Base-by-base conservation (phyloP, 53 echinoderm and acorn worm genomes). In the Stichopus horrens region DNA sequence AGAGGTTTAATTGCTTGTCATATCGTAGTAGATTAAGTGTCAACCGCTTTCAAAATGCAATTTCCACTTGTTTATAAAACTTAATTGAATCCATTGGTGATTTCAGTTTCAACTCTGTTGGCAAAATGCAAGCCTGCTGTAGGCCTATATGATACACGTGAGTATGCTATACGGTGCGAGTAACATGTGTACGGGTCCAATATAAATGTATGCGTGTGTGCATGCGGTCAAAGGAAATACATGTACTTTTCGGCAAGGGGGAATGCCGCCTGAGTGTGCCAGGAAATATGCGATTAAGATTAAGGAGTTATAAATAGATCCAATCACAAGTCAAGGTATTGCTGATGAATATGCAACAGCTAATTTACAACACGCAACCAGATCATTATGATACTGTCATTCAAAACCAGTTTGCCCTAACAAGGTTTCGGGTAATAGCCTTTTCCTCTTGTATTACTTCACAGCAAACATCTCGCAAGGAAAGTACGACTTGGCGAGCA, bases 231-330 rank as follows among this genome's bases (percentile, higher is more conserved):
- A n/a, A 4, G 23, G 19, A 22, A 11, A 75, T 8, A 66, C 22
- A 52, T 75, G 23, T 18, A 23, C 75, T 10, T 6, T 75, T 23
- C 23, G 52, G 23, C 8, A 23, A 52, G 10, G 23, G 6, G 74
- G 11, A n/a, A 75, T 75, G 5, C 9, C 75, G 23, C 75, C 9
- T 37, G 22, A 75, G 22, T 22, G 11, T 52, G 9, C 9, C 56
- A 79, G 79, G 79, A 79, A 55, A 79, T 79, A 4, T 5, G n/a
- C 53, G 7, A 79, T 79, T 79, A 55, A 52, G 14, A 79, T 10
- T 53, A 55, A 19, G 10, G 54, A 19, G 53, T 19, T 79, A 79
- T 54, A 79, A 79, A 79, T 79, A 79, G 79, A 79, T 52, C 77
- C 77, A 18, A 77, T 79, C 55, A 63, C 13, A 79, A 79, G 79